phyloP scores from a whole-genome alignment of 2,888 invertebrate species.

The Diaperis boleti region DNA sequence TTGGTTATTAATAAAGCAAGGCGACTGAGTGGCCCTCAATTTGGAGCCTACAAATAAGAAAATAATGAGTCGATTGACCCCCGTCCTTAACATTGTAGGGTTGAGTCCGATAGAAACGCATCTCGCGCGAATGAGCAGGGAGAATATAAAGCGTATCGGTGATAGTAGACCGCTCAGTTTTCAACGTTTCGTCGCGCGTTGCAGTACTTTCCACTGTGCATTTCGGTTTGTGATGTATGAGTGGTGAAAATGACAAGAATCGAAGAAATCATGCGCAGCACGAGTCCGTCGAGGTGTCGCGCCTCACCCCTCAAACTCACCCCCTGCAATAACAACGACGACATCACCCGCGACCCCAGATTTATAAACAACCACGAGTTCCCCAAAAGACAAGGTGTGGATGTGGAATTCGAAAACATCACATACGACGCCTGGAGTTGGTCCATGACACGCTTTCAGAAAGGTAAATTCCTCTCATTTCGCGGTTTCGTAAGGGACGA shows the following conservation, averaged over 20 bases:
- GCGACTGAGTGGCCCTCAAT: no score
- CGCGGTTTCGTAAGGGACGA: background rate
- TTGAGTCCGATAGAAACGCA: background rate
- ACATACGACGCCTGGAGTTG: slow-evolving; percentile 72
- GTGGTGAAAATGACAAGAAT: slow-evolving; percentile 37
- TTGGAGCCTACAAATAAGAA: no score
- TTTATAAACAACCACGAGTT: slow-evolving; percentile 65
- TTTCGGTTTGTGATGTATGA: slow-evolving; percentile 11
- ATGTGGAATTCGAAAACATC: slow-evolving; percentile 77
- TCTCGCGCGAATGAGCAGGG: slow-evolving; percentile 8
- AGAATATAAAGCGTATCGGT: slow-evolving; percentile 22
- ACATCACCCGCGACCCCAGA: slow-evolving; percentile 36
- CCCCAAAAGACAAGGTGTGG: slow-evolving; percentile 73
- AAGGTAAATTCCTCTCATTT: slow-evolving; percentile 52
- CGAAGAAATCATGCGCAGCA: slow-evolving; percentile 40
- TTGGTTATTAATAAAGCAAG: no score
- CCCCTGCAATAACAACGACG: slow-evolving; percentile 52
- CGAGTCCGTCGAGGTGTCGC: slow-evolving; percentile 59
- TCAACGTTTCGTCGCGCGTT: background rate
- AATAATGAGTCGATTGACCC: no score
- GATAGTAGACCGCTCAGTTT: slow-evolving; percentile 24
- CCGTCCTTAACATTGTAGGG: background rate
- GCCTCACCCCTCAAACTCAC: slow-evolving; percentile 52
- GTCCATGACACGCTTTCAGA: slow-evolving; percentile 58
- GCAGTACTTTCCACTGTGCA: slow-evolving; percentile 2